These are phyloP conservation scores for Imbricaverruca yamaguchii DNA, from an alignment of 2,888 invertebrate species.

Conservation along the genomic window DNA sequence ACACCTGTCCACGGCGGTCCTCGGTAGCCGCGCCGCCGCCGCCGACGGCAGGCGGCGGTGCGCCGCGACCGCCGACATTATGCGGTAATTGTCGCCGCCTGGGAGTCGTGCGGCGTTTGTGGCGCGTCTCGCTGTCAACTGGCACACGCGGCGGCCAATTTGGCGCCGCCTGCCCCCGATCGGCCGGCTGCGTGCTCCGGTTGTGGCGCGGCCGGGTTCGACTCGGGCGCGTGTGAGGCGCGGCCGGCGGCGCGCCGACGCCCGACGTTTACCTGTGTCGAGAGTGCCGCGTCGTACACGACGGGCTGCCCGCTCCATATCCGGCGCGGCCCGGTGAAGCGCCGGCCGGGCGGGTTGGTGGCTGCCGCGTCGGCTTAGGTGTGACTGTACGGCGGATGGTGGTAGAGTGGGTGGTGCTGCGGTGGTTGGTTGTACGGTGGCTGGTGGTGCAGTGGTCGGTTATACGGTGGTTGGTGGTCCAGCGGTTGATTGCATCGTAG, in stretches of 20 bases:
- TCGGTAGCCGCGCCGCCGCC: too few relatives aligned
- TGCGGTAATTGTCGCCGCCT: not conserved
- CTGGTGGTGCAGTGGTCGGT: not conserved
- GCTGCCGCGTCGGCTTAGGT: not conserved
- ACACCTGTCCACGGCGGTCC: too few relatives aligned
- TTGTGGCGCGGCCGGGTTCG: not conserved
- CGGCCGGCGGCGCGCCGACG: not conserved
- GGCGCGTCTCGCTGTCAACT: not conserved
- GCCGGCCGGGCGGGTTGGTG: not conserved
- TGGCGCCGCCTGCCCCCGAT: not conserved
- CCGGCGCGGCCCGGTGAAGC: not conserved
- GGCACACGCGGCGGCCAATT: not conserved
- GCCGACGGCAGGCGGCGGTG: too few relatives aligned
- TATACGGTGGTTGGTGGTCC: not conserved
- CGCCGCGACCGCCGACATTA: too few relatives aligned
- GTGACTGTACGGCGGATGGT: too few relatives aligned
- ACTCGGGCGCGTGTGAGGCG: constrained; percentile 26
- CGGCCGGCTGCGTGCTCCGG: not conserved
- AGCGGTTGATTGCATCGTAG: too few relatives aligned
- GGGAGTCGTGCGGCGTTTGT: not conserved
- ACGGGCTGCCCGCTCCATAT: not conserved
- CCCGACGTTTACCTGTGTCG: not conserved
- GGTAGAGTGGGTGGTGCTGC: too few relatives aligned
- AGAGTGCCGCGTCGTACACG: not conserved
- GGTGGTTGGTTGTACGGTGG: too few relatives aligned